Base-by-base conservation (phyloP, 2,113 vertebrate genomes). In the Eudorcas thomsonii region DNA sequence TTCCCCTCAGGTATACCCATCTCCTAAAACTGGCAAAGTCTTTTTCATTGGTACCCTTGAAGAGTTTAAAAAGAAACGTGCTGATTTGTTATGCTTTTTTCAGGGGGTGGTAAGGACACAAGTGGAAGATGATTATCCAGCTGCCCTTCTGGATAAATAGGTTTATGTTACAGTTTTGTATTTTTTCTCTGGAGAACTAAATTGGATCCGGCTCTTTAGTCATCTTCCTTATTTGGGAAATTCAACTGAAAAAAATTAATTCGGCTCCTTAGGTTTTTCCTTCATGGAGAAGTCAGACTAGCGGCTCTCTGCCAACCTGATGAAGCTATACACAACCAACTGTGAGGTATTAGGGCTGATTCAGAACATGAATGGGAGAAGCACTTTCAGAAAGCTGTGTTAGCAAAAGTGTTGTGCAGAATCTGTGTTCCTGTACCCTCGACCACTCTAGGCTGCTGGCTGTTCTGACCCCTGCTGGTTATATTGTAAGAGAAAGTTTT, bases 191-290 rank as follows among this genome's bases (percentile, higher is more conserved):
- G 94, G 8, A 94, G n/a, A n/a, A 55, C n/a, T 88, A 83, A 84
- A 78, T 82, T 94, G 80, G 50, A 60, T 88, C 60, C 52, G 78
- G 74, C 82, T 92, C n/a, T 93, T 90, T 52, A 62, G 64, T 92
- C 45, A 23, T 81, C 16, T 67, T 96, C 67, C 74, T 93, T 90
- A 21, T 86, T 93, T 93, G 7, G 78, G 43, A 17, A 96, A 80
- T 82, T 93, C 39, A 97, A 10, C 84, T 39, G 54, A 74, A 91
- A 90, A 59, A 74, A 88, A n/a, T 95, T 84, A 78, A 62, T 96
- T 81, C n/a, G 67, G 21, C 64, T 95, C 89, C 55, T 48, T 81
- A 54, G 48, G 25, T 52, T 95, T 91, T 77, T 90, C 54, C 33
- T 94, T 52, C 4, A n/a, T 93, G 81, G 39, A 77, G 80, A 62